phyloP scores from a whole-genome alignment of 1,140 invertebrate species.

The Leptinotarsa texana region DNA sequence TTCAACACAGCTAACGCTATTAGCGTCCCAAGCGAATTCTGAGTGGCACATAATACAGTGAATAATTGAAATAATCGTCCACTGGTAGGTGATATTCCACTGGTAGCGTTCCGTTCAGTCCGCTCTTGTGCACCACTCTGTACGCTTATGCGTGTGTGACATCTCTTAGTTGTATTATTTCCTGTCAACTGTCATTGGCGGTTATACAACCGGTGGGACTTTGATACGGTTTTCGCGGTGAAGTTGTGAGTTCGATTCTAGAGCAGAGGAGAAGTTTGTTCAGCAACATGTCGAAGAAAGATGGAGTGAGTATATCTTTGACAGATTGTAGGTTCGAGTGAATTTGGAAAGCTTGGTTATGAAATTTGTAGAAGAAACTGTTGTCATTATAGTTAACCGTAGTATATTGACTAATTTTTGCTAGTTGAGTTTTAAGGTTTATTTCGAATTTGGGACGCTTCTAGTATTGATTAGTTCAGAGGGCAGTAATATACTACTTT shows the following conservation, averaged over 20 bases:
- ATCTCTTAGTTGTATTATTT: not conserved
- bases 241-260: not conserved
- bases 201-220: not conserved
- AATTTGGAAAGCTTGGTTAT: too few relatives aligned
- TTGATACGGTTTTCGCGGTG: not conserved
- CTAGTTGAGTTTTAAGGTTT: too few relatives aligned
- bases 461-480: too few relatives aligned
- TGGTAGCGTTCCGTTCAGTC: conserved; percentile 11
- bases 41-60: conserved; percentile 10
- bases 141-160: conserved; percentile 12
- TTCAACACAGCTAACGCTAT: not conserved
- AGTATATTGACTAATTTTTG: too few relatives aligned
- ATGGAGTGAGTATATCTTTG: not conserved
- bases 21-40: not conserved
- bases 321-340: not conserved
- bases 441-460: too few relatives aligned
- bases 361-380: too few relatives aligned
- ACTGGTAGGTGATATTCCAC: not conserved
- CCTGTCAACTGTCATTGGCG: not conserved
- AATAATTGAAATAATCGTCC: conserved; percentile 22
- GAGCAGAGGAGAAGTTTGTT: not conserved
- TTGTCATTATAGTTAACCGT: too few relatives aligned
- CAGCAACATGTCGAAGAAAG: not conserved
- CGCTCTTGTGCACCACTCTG: conserved; percentile 18
- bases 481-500: too few relatives aligned